Evolutionary conservation across 1,140 invertebrate species (phyloP).

Genomic region (Pantala flavescens): DNA sequence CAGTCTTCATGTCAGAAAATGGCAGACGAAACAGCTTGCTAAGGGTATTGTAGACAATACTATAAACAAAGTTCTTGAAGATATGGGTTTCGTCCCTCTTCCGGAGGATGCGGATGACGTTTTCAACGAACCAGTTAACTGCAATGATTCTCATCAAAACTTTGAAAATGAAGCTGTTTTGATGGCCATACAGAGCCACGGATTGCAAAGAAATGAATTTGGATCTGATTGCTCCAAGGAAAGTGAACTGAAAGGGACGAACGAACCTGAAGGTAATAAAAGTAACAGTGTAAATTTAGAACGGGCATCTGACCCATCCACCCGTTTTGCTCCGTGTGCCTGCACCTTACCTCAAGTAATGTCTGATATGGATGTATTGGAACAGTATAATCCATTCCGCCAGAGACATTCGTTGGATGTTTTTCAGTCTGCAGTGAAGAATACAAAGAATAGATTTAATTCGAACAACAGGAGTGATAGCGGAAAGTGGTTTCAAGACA

Average conservation of each 20-base stretch:
- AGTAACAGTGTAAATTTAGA: slow-evolving; percentile 19
- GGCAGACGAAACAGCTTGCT: slow-evolving; percentile 58
- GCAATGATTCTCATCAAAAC: slow-evolving; percentile 40
- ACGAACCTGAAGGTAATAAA: slow-evolving; percentile 20
- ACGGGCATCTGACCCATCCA: slow-evolving; percentile 23
- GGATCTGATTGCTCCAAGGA: slow-evolving; percentile 17
- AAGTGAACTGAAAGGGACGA: slow-evolving; percentile 11
- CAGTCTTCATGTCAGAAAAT: slow-evolving; percentile 35
- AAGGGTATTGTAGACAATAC: slow-evolving; percentile 61
- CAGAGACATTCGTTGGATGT: neutral
- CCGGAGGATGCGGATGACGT: slow-evolving; percentile 41
- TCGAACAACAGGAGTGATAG: neutral
- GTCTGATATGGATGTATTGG: slow-evolving; percentile 17
- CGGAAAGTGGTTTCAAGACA: neutral
- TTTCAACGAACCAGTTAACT: slow-evolving; percentile 31
- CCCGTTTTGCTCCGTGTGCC: slow-evolving; percentile 15
- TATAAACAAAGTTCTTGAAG: slow-evolving; percentile 55
- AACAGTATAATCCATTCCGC: neutral
- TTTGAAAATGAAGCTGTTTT: slow-evolving; percentile 54
- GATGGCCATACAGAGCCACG: slow-evolving; percentile 51
- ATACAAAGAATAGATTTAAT: neutral
- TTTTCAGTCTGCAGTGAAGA: neutral
- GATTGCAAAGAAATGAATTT: slow-evolving; percentile 35
- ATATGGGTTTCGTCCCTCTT: slow-evolving; percentile 42
- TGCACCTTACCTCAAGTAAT: slow-evolving; percentile 21